Evolutionary conservation across 2,113 vertebrate genomes (phyloP), one percentile per base, ranked within the genome.

Genomic region (Zootoca vivipara): DNA sequence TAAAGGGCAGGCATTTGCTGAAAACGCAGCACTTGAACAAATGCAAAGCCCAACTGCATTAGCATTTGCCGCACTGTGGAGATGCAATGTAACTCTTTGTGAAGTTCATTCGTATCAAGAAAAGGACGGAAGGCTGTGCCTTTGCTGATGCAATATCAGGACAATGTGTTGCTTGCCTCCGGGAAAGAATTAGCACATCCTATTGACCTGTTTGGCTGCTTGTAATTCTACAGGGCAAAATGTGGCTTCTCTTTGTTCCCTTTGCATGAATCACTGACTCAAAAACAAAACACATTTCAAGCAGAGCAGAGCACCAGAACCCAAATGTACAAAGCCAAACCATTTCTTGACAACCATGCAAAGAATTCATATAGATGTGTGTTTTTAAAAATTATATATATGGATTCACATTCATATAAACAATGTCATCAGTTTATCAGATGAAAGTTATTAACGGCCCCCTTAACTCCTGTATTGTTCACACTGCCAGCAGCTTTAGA

Each of bases 1-100:
- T 81, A 72, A 87, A 82, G 16, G 28, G 33, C 75, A 91, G 70
- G 18, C 83, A 6, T 73, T 90, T 80, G 1, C 83, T 35, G 26
- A 7, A 92, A 87, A 72, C 1, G 10, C 75, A 79, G 52, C 56
- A 89, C 38, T 83, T 30, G 81, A 87, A 1, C 46, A 80, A 70
- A 87, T 79, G 52, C 70, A 12, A 79, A 12, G 30, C 24, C 75
- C 30, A 91, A 83, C 82, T 87, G 22, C 72, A 33, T 16, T 2
- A 77, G 20, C 64, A 16, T 62, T n/a, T 89, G 30, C 56, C n/a
- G 3, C 20, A 70, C 33, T 69, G 15, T 58, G 78, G 26, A 90
- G 72, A 67, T 80, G 52, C 1, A 0, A 0, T 52, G 35, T 74
- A 16, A 38, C 65, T 91, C 80, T 75, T 46, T 62, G 70, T 70